These are phyloP conservation scores for Drosophila paracracens DNA, from an alignment of 2,888 invertebrate species.

Conservation along the genomic window DNA sequence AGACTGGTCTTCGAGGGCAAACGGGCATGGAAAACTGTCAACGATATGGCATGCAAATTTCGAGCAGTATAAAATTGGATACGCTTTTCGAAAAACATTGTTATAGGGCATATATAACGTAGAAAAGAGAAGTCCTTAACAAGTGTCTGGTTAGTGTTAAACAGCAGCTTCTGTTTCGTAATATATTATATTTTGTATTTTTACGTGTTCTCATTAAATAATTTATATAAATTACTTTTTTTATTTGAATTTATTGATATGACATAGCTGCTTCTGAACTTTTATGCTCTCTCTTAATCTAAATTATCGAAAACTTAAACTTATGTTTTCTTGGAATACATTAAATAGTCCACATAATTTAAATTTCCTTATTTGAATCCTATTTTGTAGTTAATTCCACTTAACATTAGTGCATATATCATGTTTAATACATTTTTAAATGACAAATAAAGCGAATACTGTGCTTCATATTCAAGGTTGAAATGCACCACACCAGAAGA, in stretches of 20 bases:
- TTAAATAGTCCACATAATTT: background rate
- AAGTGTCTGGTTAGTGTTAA: background rate
- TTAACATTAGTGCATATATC: background rate
- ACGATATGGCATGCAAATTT: conserved; percentile 57
- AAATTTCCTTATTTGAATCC: background rate
- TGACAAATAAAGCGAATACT: background rate
- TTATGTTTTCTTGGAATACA: background rate
- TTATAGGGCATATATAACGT: background rate
- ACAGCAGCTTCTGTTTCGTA: background rate
- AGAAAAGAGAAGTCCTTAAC: background rate
- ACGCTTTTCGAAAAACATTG: background rate
- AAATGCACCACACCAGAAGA: conserved; percentile 8
- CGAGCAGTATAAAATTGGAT: conserved; percentile 15
- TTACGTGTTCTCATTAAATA: background rate
- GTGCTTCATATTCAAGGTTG: background rate
- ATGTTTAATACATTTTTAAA: background rate
- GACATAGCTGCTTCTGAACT: background rate
- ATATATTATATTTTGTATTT: background rate
- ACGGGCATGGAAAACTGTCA: conserved; percentile 33
- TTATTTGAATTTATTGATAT: too few species aligned
- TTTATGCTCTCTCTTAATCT: too few species aligned
- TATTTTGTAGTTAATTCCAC: background rate
- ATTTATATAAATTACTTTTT: too few species aligned
- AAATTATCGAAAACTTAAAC: too few species aligned
- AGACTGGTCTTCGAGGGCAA: conserved; percentile 14